Percentiles rank a stretch among this genome's conserved stretches.
Evolutionary conservation across 2,113 vertebrate genomes (phyloP).

Genomic region (Myiozetetes cayanensis): DNA sequence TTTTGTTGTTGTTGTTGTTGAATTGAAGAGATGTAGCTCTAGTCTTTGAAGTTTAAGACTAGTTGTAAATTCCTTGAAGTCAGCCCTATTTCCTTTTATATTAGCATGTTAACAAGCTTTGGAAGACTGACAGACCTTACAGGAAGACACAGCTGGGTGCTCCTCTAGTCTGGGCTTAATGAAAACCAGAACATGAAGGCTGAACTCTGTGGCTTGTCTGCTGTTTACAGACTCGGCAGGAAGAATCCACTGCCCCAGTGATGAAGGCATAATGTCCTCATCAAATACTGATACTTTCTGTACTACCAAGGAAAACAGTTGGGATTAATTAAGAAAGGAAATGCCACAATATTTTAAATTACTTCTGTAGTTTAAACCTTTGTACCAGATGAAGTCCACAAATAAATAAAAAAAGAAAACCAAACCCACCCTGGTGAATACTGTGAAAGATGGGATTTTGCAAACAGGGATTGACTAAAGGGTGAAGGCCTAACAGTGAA

Average conservation of each 20-base stretch:
- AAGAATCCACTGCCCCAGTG: slow-evolving; percentile 59
- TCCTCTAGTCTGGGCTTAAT: slow-evolving; percentile 75
- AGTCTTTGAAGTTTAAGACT: slow-evolving; percentile 82
- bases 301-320: slow-evolving; percentile 69
- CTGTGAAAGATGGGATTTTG: slow-evolving; percentile 22
- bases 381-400: slow-evolving; percentile 67
- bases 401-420: background rate
- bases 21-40: slow-evolving; percentile 41
- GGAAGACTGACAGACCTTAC: slow-evolving; percentile 77
- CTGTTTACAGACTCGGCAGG: slow-evolving; percentile 75
- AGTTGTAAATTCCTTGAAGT: slow-evolving; percentile 84
- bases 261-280: slow-evolving; percentile 66
- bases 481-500: background rate
- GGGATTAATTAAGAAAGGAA: slow-evolving; percentile 82
- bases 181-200: slow-evolving; percentile 71
- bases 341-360: slow-evolving; percentile 73
- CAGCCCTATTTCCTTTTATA: slow-evolving; percentile 79
- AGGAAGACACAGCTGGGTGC: slow-evolving; percentile 80
- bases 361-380: slow-evolving; percentile 72
- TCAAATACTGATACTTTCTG: slow-evolving; percentile 61
- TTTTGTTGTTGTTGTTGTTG: slow-evolving; percentile 32
- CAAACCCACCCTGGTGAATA: slow-evolving; percentile 2
- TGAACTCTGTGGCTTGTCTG: slow-evolving; percentile 53
- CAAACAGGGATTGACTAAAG: slow-evolving; percentile 53
- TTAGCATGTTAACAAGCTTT: slow-evolving; percentile 84